A percentile compares a stretch with the other conserved stretches of the same genome.
phyloP scores from a whole-genome alignment of 2,113 vertebrate species.

The Ciconia stormi region DNA sequence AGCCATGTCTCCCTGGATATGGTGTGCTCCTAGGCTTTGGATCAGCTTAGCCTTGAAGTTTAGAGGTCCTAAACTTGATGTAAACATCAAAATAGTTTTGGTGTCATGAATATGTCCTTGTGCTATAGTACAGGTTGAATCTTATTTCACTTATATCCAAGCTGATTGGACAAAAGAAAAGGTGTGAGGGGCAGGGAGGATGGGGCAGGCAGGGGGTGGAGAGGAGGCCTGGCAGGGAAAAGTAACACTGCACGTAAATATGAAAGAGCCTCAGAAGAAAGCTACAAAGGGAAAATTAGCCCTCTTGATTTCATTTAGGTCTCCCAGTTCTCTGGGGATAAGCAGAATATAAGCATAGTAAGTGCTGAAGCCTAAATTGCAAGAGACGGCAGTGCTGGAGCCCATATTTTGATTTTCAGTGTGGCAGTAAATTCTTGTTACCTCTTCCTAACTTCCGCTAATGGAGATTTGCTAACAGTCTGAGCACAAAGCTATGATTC shows the following conservation, averaged over 20 bases:
- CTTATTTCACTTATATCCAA: neutral
- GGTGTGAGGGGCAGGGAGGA: fast-evolving
- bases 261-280: neutral
- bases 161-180: neutral
- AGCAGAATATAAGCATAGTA: neutral
- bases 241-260: neutral
- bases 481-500: neutral
- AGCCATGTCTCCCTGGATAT: fast-evolving
- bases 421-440: neutral
- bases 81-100: neutral
- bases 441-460: neutral
- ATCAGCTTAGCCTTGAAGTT: neutral
- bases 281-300: neutral
- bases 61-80: neutral
- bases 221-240: neutral
- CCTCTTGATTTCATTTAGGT: neutral
- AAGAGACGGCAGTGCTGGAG: neutral
- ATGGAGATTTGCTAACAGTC: neutral
- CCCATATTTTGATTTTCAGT: neutral
- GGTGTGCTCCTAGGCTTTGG: neutral
- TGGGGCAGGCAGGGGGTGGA: fast-evolving
- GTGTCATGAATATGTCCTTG: neutral
- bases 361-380: neutral
- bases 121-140: neutral
- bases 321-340: neutral